Conservation (phyloP, 2,797 vertebrate species). For the Taeniopygia guttata region DNA sequence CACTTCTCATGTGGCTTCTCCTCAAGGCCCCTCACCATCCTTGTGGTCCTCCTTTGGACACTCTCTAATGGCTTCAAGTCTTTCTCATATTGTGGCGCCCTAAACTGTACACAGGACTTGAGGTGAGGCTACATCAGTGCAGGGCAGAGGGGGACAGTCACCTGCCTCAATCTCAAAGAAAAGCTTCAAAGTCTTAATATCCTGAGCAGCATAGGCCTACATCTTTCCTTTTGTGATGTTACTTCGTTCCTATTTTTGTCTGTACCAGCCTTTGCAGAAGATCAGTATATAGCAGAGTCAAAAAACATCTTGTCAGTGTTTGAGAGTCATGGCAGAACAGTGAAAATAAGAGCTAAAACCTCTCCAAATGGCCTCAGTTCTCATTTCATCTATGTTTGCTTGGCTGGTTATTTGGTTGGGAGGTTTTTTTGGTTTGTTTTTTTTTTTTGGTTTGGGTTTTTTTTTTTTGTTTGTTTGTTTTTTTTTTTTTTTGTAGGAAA, state of each 20-base stretch:
- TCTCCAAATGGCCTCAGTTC: background rate
- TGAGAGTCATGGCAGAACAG: background rate
- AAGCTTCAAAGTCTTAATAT: background rate
- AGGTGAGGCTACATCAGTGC: background rate
- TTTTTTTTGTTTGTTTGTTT: no score
- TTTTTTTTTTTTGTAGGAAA: background rate
- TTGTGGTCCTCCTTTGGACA: background rate
- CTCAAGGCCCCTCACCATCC: background rate
- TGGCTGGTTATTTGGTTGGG: background rate
- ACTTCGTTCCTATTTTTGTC: background rate
- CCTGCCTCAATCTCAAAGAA: background rate
- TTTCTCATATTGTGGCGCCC: background rate
- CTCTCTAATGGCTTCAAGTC: background rate
- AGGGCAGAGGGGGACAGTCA: background rate
- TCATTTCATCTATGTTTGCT: background rate
- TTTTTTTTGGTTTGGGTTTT: no score
- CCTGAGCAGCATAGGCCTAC: background rate
- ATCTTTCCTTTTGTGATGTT: background rate
- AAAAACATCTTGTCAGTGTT: background rate
- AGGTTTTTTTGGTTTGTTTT: no score
- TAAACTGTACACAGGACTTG: background rate
- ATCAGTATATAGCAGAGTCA: background rate
- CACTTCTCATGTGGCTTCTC: accelerated
- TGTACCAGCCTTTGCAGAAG: background rate
- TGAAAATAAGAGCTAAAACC: background rate